phyloP scores from a whole-genome alignment of 1,140 invertebrate species.

The Musca vetustissima region DNA sequence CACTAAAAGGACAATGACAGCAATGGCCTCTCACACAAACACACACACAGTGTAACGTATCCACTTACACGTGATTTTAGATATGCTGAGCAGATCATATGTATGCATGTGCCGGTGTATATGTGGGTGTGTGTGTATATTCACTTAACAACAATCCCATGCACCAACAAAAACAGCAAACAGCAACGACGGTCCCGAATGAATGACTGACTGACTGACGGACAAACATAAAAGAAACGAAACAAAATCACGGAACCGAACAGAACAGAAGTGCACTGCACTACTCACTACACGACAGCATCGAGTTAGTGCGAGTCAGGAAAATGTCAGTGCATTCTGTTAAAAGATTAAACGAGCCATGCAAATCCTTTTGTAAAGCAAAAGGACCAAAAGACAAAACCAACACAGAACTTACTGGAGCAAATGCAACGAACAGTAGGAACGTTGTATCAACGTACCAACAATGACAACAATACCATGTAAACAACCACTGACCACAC shows the following conservation, averaged over 20 bases:
- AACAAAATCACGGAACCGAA: neutral
- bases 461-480: conserved; percentile 11
- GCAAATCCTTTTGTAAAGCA: conserved; percentile 28
- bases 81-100: too few relatives aligned
- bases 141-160: neutral
- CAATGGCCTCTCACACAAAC: too few relatives aligned
- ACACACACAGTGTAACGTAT: too few relatives aligned
- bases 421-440: neutral
- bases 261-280: too few relatives aligned
- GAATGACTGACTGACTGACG: neutral
- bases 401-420: neutral
- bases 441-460: neutral
- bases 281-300: neutral
- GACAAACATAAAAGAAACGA: neutral
- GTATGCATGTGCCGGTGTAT: too few relatives aligned
- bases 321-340: conserved; percentile 13
- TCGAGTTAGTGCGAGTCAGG: conserved; percentile 15
- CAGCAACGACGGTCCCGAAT: neutral
- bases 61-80: too few relatives aligned
- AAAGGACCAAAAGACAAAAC: neutral
- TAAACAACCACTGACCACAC: conserved; percentile 23
- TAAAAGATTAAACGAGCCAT: conserved; percentile 27
- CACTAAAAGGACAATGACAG: too few relatives aligned
- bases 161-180: neutral
- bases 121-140: too few relatives aligned